phyloP scores from a whole-genome alignment of 2,888 invertebrate species.

The Tetranychus truncatus region DNA sequence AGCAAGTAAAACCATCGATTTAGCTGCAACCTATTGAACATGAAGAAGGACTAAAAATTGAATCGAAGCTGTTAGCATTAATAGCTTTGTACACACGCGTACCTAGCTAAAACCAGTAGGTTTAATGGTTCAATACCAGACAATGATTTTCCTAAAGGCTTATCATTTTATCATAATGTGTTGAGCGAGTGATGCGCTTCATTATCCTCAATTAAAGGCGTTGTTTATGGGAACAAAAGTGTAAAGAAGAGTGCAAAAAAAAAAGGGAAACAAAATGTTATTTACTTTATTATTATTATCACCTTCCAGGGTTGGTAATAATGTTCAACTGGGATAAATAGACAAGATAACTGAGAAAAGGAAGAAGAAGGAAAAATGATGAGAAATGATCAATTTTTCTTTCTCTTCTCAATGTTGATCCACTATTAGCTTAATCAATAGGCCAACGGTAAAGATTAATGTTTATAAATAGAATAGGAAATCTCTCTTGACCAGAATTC shows the following conservation, averaged over 20 bases:
- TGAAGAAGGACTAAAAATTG: too few relatives aligned
- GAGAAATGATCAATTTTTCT: not conserved
- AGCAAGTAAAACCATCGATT: too few relatives aligned
- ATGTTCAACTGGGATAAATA: not conserved
- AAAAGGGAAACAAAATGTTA: not conserved
- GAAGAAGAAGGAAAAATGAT: not conserved
- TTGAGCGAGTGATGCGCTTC: not conserved
- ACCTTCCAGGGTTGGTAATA: not conserved
- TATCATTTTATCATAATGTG: not conserved
- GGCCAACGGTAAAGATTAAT: not conserved
- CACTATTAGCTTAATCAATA: not conserved
- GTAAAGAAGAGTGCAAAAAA: not conserved
- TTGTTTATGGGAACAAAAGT: constrained; percentile 1
- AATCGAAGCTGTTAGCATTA: too few relatives aligned
- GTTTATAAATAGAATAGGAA: not conserved
- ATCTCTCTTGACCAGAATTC: not conserved
- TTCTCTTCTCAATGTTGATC: not conserved
- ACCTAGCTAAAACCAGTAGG: too few relatives aligned
- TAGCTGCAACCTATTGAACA: too few relatives aligned
- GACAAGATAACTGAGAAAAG: not conserved
- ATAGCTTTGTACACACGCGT: too few relatives aligned
- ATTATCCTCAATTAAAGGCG: not conserved
- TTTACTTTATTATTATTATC: not conserved
- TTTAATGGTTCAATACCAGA: too few relatives aligned
- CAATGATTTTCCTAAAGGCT: too few relatives aligned